phyloP scores from a whole-genome alignment of 2,797 vertebrate species.

The Bovichtus variegatus region DNA sequence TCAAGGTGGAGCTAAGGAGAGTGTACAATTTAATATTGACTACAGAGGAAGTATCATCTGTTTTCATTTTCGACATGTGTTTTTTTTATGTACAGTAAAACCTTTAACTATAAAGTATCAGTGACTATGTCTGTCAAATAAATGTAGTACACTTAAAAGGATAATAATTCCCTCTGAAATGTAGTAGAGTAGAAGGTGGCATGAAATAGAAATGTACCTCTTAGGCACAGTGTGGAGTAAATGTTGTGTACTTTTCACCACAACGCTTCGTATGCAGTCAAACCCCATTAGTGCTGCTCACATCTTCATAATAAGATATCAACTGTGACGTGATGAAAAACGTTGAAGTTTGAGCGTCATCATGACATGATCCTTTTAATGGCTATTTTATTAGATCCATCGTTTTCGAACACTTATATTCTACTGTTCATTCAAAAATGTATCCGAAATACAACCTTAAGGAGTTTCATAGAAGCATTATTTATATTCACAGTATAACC shows the following conservation, averaged over 20 bases:
- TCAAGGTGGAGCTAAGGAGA: neutral
- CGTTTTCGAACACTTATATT: neutral
- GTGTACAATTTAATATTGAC: neutral
- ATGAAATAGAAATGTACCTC: neutral
- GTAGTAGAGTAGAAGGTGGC: neutral
- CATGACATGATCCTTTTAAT: neutral
- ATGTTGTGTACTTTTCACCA: neutral
- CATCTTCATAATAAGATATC: neutral
- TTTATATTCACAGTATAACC: neutral
- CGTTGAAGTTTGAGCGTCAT: neutral
- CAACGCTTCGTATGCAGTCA: neutral
- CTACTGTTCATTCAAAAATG: neutral
- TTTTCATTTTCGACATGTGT: too few relatives aligned
- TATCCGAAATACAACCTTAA: neutral
- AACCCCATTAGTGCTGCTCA: neutral
- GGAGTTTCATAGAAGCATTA: neutral
- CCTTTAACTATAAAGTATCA: neutral
- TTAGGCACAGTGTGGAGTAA: neutral
- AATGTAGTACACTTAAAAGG: neutral
- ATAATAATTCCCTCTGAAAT: neutral
- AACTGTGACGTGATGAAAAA: neutral
- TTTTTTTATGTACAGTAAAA: neutral
- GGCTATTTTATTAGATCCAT: neutral
- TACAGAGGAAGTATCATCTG: neutral
- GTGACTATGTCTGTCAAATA: neutral